These are phyloP conservation scores for Pseudomyrmex flavicornis DNA, from an alignment of 1,140 invertebrate genomes.

Conservation along the genomic window DNA sequence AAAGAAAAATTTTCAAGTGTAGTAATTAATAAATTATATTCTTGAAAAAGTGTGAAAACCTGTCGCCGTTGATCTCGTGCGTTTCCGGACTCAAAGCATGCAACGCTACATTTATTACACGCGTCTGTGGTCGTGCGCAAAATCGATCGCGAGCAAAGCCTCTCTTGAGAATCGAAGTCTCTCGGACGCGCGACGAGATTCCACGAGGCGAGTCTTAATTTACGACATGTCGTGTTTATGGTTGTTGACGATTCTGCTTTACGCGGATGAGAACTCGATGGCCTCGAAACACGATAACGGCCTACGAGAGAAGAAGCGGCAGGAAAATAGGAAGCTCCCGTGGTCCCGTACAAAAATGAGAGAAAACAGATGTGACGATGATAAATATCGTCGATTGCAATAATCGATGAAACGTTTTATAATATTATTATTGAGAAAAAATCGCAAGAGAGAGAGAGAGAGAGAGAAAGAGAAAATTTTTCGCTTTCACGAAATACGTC, in stretches of 20 bases:
- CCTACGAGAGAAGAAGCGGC: not conserved
- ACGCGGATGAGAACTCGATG: constrained; percentile 32
- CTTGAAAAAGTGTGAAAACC: not conserved
- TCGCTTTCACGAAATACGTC: too few species aligned
- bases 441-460: too few species aligned
- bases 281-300: constrained; percentile 40
- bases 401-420: not conserved
- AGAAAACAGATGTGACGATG: constrained; percentile 4
- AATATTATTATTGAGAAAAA: too few species aligned
- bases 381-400: not conserved
- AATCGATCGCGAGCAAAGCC: constrained; percentile 16
- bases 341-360: not conserved
- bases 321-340: too few species aligned
- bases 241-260: constrained; percentile 41
- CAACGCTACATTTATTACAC: not conserved
- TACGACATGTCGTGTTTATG: constrained; percentile 45
- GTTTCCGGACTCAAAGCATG: too few species aligned
- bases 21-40: not conserved
- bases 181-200: constrained; percentile 36
- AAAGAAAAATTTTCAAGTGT: not conserved
- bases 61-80: too few species aligned
- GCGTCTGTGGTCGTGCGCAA: constrained; percentile 11
- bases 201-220: constrained; percentile 36
- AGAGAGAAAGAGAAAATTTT: too few species aligned
- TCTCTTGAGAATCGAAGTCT: constrained; percentile 17